These are phyloP conservation scores for Cydia amplana DNA, from an alignment of 1,140 invertebrate species.

Conservation along the genomic window DNA sequence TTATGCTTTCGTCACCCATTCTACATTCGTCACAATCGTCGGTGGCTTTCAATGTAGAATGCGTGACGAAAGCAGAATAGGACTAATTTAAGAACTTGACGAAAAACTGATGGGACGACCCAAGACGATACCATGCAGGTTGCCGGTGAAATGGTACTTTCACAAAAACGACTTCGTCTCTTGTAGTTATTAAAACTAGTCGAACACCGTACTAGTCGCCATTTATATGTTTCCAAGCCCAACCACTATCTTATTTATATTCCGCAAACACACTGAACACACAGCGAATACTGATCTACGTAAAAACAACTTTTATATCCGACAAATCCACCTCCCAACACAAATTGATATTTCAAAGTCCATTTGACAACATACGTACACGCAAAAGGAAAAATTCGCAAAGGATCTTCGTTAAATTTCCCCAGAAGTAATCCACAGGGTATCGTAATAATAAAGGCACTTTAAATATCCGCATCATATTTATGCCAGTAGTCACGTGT, in stretches of 20 bases:
- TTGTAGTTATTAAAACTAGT: neutral
- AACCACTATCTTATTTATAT: neutral
- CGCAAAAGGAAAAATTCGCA: neutral
- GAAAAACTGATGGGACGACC: too few relatives aligned
- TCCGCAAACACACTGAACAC: neutral
- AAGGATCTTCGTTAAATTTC: slow-evolving; percentile 18
- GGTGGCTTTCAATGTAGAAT: too few relatives aligned
- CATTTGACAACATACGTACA: slow-evolving; percentile 12
- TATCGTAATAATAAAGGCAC: slow-evolving; percentile 24
- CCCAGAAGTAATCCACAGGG: slow-evolving; percentile 15
- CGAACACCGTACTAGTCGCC: neutral
- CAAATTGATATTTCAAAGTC: slow-evolving; percentile 26
- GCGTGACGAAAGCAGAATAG: too few relatives aligned
- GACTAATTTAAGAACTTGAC: too few relatives aligned
- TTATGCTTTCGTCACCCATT: too few relatives aligned
- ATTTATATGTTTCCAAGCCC: neutral
- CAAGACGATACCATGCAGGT: too few relatives aligned
- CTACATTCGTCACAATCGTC: too few relatives aligned
- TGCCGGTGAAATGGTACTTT: too few relatives aligned
- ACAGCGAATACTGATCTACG: neutral
- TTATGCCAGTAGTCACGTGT: neutral
- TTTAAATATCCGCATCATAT: neutral
- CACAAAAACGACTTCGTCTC: too few relatives aligned
- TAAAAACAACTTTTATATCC: slow-evolving; percentile 17
- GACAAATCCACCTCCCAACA: slow-evolving; percentile 14